Evolutionary conservation across 2,888 invertebrate species (phyloP).

Genomic region (Andrena bicolor): DNA sequence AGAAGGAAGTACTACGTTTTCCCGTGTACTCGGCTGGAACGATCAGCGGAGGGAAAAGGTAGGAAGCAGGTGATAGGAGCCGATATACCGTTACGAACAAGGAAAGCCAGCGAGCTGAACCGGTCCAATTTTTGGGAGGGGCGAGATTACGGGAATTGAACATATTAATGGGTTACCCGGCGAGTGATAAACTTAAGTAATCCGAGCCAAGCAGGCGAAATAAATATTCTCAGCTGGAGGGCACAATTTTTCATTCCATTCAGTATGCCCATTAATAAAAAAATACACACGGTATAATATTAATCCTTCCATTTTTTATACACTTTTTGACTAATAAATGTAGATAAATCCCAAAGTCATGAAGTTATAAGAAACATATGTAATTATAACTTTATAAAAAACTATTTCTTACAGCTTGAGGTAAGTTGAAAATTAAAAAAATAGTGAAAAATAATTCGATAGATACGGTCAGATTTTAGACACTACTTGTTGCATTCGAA

Average conservation of each 20-base stretch:
- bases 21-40: slow-evolving; percentile 58
- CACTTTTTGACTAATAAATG: too few relatives aligned
- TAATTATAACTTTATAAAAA: too few relatives aligned
- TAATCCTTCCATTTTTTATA: too few relatives aligned
- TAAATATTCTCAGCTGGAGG: slow-evolving; percentile 7
- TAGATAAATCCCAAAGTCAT: too few relatives aligned
- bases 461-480: too few relatives aligned
- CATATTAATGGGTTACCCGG: slow-evolving; percentile 30
- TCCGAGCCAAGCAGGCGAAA: neutral
- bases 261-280: too few relatives aligned
- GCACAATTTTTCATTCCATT: neutral
- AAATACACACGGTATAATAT: too few relatives aligned
- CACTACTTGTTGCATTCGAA: too few relatives aligned
- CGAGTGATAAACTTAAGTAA: neutral
- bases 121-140: slow-evolving; percentile 74
- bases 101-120: slow-evolving; percentile 67
- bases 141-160: slow-evolving; percentile 38
- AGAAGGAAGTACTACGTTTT: slow-evolving; percentile 37
- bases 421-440: too few relatives aligned
- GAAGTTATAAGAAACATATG: too few relatives aligned
- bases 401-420: too few relatives aligned
- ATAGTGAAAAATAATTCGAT: too few relatives aligned
- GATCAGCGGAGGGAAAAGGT: slow-evolving; percentile 20
- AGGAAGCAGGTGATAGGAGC: slow-evolving; percentile 48
- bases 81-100: slow-evolving; percentile 71